These are phyloP conservation scores for Theretra japonica DNA, from an alignment of 2,888 invertebrate genomes.

Conservation along the genomic window DNA sequence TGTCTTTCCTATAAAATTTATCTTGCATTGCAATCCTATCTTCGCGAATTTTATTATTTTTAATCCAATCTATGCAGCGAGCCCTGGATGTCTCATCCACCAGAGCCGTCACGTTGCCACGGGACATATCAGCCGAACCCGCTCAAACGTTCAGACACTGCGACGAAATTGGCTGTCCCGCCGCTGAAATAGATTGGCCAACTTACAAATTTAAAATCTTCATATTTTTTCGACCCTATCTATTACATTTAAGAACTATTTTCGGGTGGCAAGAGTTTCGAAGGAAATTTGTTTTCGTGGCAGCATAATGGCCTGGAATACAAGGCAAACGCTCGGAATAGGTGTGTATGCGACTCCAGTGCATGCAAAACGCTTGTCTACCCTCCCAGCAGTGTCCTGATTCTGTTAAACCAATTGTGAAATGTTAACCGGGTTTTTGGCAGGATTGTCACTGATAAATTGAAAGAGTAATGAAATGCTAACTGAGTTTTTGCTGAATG, in stretches of 20 bases:
- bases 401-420: constrained; percentile 15
- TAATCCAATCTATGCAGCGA: constrained; percentile 20
- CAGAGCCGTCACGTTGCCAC: constrained; percentile 9
- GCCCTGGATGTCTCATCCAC: not conserved
- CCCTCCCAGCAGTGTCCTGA: not conserved
- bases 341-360: constrained; percentile 42
- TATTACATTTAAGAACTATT: constrained; percentile 36
- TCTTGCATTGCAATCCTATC: not conserved
- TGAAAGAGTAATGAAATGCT: not conserved
- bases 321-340: constrained; percentile 45
- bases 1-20: not conserved
- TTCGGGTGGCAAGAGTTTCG: constrained; percentile 34
- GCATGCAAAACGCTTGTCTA: constrained; percentile 22
- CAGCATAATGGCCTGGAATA: constrained; percentile 56
- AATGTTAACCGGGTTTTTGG: constrained; percentile 2
- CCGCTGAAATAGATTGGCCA: constrained; percentile 63
- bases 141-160: constrained; percentile 53
- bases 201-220: constrained; percentile 46
- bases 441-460: not conserved
- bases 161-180: constrained; percentile 70
- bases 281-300: constrained; percentile 45
- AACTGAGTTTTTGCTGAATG: not conserved
- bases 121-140: constrained; percentile 38
- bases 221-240: constrained; percentile 36
- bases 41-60: constrained; percentile 9